A percentile compares a stretch with the other conserved stretches of the same genome.
Evolutionary conservation across 2,888 invertebrate genomes (phyloP).

Genomic region (Troglohyphantes excavatus): DNA sequence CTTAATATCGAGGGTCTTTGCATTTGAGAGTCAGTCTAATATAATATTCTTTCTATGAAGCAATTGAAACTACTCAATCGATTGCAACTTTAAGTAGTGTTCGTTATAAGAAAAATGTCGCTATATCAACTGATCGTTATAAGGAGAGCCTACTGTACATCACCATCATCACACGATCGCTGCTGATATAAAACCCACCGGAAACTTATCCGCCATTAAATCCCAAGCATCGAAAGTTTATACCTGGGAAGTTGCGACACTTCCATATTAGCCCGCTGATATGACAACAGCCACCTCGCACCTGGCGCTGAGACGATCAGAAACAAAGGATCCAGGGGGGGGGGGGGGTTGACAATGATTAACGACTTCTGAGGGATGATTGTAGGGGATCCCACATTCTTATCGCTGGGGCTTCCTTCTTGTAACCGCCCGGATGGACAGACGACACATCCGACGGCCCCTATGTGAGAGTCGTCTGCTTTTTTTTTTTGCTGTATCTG

Average conservation of each 20-base stretch:
- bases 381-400: conserved; percentile 46
- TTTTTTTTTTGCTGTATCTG: background rate
- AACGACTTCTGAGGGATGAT: conserved; percentile 48
- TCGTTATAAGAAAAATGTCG: too few species aligned
- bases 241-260: conserved; percentile 29
- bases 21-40: too few species aligned
- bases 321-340: conserved; percentile 40
- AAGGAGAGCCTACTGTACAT: too few species aligned
- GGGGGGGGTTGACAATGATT: conserved; percentile 55
- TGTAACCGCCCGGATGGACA: background rate
- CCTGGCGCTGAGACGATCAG: conserved; percentile 30
- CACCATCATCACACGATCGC: background rate
- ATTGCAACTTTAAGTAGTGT: too few species aligned
- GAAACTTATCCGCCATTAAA: conserved; percentile 3
- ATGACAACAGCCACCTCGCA: conserved; percentile 47
- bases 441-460: background rate
- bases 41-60: too few species aligned
- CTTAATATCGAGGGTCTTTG: too few species aligned
- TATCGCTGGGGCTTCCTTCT: conserved; percentile 40
- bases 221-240: conserved; percentile 28
- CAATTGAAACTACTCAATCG: too few species aligned
- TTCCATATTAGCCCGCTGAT: conserved; percentile 26
- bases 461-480: background rate
- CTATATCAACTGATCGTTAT: too few species aligned
- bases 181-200: background rate